Evolutionary conservation across 2,888 invertebrate genomes (phyloP), one percentile per base, ranked within the genome.

Genomic region (Lasioglossum malachurum): DNA sequence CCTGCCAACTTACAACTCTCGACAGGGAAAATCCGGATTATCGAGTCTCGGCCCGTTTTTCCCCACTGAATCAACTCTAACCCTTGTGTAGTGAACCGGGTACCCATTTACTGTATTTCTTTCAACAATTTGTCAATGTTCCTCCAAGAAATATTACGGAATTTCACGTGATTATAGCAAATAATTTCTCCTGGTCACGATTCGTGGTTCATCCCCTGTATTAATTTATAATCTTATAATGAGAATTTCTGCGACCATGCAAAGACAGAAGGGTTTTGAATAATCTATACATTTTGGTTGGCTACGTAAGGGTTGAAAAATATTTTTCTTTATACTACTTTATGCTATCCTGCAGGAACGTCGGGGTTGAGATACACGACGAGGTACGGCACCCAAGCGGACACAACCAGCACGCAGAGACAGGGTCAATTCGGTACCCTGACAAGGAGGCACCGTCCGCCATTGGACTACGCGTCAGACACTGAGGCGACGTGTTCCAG

Each of bases 401-500:
- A 94, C 80, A 89, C 92, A 38, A 92, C 94, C 53, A 81, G 92
- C 75, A 80, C 90, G 4, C 94, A 94, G 80, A 95, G 95, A 86
- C 93, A 96, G 94, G 90, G 96, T 95, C 94, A 96, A 95, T 96
- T 96, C 90, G 95, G 96, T 38, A 97, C 98, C 8, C 96, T 98
- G 86, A 96, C 97, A 2, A 96, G 98, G 92, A 97, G 98, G 88
- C 97, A 98, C 92, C 96, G 98, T 92, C 96, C 96, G 53, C 98
- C 97, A 89, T 96, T 99, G 94, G 98, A 98, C 95, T 98, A 98
- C 95, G 99, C 99, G 41, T 99, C 99, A 76, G 99, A 99, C 94
- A 99, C 99, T 0, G 99, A 99, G 96, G 98, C 98, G n/a, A 98
- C 98, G 0, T 97, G 97, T 85, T 95, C 95, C 77, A 95, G 94